Conservation (phyloP, 2,113 vertebrate genomes). For the Oncorhynchus gorbuscha region DNA sequence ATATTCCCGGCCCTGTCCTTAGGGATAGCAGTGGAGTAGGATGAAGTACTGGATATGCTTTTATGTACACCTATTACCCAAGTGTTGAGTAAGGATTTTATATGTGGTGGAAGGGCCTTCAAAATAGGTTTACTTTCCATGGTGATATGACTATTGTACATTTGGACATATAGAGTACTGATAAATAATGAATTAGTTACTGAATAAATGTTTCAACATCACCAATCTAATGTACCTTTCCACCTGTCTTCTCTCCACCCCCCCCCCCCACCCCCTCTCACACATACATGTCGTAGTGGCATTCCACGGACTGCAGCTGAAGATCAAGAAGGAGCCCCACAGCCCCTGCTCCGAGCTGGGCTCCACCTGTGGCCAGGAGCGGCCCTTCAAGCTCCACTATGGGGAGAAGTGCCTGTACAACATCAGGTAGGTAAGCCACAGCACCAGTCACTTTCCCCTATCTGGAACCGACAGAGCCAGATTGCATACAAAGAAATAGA, state of each 20-base stretch:
- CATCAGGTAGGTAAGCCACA: conserved; percentile 83
- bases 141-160: not conserved
- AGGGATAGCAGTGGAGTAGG: not conserved
- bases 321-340: conserved; percentile 98
- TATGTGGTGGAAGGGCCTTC: not conserved
- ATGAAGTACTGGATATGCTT: not conserved
- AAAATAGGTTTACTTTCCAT: not conserved
- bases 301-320: conserved; percentile 97
- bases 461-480: too few relatives aligned
- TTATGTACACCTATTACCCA: not conserved
- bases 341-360: conserved; percentile 94
- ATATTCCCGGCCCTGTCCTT: not conserved
- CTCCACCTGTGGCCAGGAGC: conserved; percentile 92
- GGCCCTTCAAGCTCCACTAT: conserved; percentile 98
- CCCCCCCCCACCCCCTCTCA: not conserved
- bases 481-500: too few relatives aligned
- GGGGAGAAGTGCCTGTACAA: conserved; percentile 99
- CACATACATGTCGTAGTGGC: conserved; percentile 79
- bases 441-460: not conserved
- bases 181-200: not conserved
- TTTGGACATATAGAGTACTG: not conserved
- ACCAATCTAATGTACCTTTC: not conserved
- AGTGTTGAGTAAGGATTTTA: not conserved
- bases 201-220: conserved; percentile 1
- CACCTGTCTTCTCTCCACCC: not conserved